Evolutionary conservation across 1,140 invertebrate species (phyloP).

Genomic region (Cherax quadricarinatus): DNA sequence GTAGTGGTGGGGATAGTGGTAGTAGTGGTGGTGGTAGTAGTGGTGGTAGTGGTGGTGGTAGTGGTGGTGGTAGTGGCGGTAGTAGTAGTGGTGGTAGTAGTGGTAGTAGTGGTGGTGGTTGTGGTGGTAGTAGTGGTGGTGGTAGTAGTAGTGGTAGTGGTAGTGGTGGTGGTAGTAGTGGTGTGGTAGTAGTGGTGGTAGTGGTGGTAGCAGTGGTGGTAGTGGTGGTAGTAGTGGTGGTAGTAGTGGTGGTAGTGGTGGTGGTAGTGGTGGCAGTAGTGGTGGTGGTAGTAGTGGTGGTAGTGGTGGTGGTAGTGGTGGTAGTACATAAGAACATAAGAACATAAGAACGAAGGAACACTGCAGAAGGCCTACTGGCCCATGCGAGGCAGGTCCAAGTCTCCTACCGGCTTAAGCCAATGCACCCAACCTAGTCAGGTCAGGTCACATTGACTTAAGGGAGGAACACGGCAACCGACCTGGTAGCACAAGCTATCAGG

Average conservation of each 20-base stretch:
- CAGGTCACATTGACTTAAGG: too few species aligned
- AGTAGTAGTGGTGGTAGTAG: neutral
- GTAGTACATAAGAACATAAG: too few species aligned
- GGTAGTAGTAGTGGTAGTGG: neutral
- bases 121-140: neutral
- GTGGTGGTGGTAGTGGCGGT: neutral
- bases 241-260: constrained; percentile 9
- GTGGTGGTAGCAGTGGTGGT: neutral
- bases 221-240: constrained; percentile 10
- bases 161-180: neutral
- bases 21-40: neutral
- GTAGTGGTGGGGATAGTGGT: neutral
- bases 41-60: neutral
- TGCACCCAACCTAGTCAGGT: too few species aligned
- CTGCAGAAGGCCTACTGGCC: too few species aligned
- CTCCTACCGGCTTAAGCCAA: too few species aligned
- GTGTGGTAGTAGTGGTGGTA: constrained; percentile 4
- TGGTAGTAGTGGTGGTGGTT: neutral
- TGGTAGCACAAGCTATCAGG: too few species aligned
- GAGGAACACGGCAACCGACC: too few species aligned
- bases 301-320: too few species aligned
- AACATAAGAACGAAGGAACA: too few species aligned
- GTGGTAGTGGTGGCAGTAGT: constrained; percentile 4
- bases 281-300: constrained; percentile 9
- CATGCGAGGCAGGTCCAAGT: too few species aligned